Conservation (phyloP, 2,797 vertebrate species). For the Todus mexicanus region DNA sequence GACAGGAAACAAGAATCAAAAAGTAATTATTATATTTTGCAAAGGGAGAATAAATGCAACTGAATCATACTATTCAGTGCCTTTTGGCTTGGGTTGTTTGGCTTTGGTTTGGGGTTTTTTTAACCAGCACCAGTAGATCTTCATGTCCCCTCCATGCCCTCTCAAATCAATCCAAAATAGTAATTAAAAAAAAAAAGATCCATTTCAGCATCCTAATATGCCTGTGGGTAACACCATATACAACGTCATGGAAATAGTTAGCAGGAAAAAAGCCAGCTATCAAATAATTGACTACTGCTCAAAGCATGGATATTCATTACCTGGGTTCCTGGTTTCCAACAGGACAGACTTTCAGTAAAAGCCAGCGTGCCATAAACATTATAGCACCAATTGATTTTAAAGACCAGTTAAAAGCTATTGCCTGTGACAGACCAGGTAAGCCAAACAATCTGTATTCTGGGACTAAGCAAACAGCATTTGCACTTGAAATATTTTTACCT, state of each 20-base stretch:
- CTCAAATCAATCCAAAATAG: conserved; percentile 62
- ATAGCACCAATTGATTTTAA: conserved; percentile 13
- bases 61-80: background rate
- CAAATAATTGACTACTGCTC: conserved; percentile 35
- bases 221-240: conserved; percentile 23
- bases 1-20: background rate
- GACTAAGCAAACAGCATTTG: background rate
- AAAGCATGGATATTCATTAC: background rate
- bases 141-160: background rate
- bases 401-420: conserved; percentile 17
- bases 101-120: background rate
- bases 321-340: background rate
- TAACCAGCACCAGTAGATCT: background rate
- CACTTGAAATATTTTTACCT: background rate
- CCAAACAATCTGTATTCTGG: background rate
- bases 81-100: background rate
- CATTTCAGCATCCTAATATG: conserved; percentile 57
- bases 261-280: conserved; percentile 7
- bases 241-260: conserved; percentile 70
- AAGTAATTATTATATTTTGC: background rate
- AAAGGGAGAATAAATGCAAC: background rate
- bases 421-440: conserved; percentile 21
- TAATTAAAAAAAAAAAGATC: conserved; percentile 55
- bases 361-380: background rate
- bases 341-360: background rate